Conservation (phyloP, 2,113 vertebrate genomes). For the Casuarius casuarius region DNA sequence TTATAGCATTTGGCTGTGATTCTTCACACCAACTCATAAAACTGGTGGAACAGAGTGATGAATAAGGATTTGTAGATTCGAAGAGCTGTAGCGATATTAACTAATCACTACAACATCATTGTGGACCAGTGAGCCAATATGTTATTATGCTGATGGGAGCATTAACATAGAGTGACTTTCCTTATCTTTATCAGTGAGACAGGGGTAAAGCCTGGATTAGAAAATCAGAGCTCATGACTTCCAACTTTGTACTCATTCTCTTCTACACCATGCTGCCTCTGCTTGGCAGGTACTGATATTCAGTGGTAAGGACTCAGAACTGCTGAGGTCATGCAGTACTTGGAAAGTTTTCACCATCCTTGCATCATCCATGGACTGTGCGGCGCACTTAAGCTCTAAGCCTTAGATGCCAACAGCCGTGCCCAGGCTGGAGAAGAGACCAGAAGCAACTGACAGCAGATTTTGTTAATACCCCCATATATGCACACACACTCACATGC, state of each 20-base stretch:
- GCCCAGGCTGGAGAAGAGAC: neutral
- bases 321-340: neutral
- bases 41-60: neutral
- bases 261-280: neutral
- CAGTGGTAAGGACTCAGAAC: neutral
- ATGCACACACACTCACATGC: fast-evolving
- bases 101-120: neutral
- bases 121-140: neutral
- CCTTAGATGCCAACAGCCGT: neutral
- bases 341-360: neutral
- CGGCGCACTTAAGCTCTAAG: neutral
- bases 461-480: neutral
- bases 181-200: neutral
- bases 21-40: constrained; percentile 32
- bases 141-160: neutral
- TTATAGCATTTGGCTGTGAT: neutral
- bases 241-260: neutral
- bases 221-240: neutral
- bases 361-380: neutral
- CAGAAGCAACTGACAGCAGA: neutral
- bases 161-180: neutral
- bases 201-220: neutral
- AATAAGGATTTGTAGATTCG: constrained; percentile 1
- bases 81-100: constrained; percentile 31
- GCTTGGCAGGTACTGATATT: neutral